Base-by-base conservation (phyloP, 2,113 vertebrate genomes). In the Lampris incognitus region DNA sequence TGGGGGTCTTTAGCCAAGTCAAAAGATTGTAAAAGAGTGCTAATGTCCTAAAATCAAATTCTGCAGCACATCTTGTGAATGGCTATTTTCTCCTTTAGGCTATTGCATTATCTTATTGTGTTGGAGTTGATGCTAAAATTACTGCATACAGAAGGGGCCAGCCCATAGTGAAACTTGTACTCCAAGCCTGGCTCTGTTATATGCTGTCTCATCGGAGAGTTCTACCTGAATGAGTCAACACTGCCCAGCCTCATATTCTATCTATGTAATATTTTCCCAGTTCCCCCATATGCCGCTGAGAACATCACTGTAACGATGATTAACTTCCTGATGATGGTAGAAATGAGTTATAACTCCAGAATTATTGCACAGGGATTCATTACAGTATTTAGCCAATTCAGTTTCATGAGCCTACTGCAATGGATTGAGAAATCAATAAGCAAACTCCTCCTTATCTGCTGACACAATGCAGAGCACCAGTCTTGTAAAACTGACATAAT, bases 1-100 rank as follows among this genome's bases (percentile, higher is more conserved):
- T n/a, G 8, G 1, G 40, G 9, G 9, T 55, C 40, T 52, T 11
- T 38, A 52, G 9, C 49, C 52, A 56, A 44, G 65, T 83, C 74
- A 61, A 38, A 60, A 11, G 65, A 66, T 49, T 51, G 61, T 74
- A 58, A 72, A 11, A 54, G 13, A 42, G 60, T 46, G 61, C 36
- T 63, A 60, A 68, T 65, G 3, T 46, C 44, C 44, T 46, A 46
- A 46, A 4, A 46, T 7, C 9, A 6, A 24, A 9, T 2, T 40
- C 1, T 11, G 40, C 60, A 44, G 36, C 11, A 52, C 48, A 1
- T 52, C 4, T 5, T 42, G 36, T 42, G 50, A 24, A 24, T 24
- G 24, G 24, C 24, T 24, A 24, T 24, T 24, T 24, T 24, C 24
- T 24, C 24, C 24, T 24, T 24, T 24, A 24, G 24, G 24, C 24